Evolutionary conservation across 2,888 invertebrate genomes (phyloP).

Genomic region (Tipula helvola): DNA sequence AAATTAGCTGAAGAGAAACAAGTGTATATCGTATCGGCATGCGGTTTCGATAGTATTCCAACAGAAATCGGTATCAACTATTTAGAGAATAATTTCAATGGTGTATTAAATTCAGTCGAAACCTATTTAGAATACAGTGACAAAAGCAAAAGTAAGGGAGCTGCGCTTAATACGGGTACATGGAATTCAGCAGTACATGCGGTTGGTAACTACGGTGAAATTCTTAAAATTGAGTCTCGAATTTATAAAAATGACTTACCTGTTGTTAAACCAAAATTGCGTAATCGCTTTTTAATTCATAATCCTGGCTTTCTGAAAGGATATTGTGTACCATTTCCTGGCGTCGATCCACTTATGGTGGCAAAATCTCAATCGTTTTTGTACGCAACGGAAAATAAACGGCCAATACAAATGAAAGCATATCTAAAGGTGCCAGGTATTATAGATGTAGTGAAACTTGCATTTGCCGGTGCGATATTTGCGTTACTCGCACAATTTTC

Average conservation of each 20-base stretch:
- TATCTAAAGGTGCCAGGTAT: conserved; percentile 41
- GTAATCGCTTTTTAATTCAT: conserved; percentile 22
- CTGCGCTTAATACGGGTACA: conserved; percentile 59
- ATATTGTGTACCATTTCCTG: conserved; percentile 64
- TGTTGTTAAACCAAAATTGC: conserved; percentile 41
- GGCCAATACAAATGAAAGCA: conserved; percentile 60
- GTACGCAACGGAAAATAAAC: conserved; percentile 43
- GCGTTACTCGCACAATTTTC: conserved; percentile 41
- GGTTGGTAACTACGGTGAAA: conserved; percentile 44
- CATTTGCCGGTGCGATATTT: conserved; percentile 40
- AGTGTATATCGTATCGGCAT: conserved; percentile 68
- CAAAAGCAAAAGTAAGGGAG: conserved; percentile 26
- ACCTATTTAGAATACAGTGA: conserved; percentile 41
- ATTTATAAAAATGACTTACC: conserved; percentile 48
- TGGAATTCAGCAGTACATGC: conserved; percentile 71
- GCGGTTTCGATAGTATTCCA: conserved; percentile 81
- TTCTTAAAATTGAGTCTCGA: conserved; percentile 45
- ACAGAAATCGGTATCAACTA: conserved; percentile 64
- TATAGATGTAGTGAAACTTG: background rate
- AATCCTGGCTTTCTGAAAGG: conserved; percentile 17
- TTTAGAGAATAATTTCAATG: conserved; percentile 55
- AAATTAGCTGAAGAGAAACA: conserved; percentile 53
- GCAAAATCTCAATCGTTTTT: conserved; percentile 58
- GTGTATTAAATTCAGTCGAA: conserved; percentile 59
- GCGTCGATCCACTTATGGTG: conserved; percentile 62